A percentile compares a stretch with the other conserved stretches of the same genome.
These are phyloP conservation scores for Nothocercus nigrocapillus DNA, from an alignment of 2,113 vertebrate species.

Conservation along the genomic window DNA sequence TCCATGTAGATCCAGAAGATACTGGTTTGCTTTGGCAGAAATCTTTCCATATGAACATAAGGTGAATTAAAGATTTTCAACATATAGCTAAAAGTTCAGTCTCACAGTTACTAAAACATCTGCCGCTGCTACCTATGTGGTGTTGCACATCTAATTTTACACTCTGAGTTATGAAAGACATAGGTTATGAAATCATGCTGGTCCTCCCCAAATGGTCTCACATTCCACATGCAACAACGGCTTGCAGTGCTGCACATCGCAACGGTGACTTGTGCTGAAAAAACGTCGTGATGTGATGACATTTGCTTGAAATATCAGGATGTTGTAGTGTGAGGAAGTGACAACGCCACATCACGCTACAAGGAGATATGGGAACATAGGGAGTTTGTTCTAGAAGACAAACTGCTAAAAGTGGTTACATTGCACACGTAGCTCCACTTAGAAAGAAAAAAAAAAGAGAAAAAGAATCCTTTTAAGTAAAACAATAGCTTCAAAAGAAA, in stretches of 20 bases:
- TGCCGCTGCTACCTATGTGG: conserved; percentile 36
- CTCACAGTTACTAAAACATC: conserved; percentile 42
- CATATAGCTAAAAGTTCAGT: neutral
- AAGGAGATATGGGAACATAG: neutral
- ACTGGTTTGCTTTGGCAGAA: conserved; percentile 5
- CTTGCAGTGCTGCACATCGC: neutral
- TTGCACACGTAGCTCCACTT: neutral
- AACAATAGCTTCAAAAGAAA: neutral
- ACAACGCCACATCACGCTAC: fast-evolving
- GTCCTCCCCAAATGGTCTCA: neutral
- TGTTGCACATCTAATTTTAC: neutral
- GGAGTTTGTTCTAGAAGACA: neutral
- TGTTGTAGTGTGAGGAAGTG: neutral
- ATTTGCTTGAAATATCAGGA: conserved; percentile 49
- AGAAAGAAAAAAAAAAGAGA: neutral
- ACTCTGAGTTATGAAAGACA: neutral
- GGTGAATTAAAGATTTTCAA: conserved; percentile 29
- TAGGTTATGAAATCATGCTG: neutral
- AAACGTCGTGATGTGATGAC: neutral
- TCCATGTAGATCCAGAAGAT: neutral
- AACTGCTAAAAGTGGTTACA: neutral
- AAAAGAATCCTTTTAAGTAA: neutral
- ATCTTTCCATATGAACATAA: conserved; percentile 56
- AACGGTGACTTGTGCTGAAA: neutral
- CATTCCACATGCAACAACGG: neutral